These are phyloP conservation scores for Nilaparvata lugens DNA, from an alignment of 1,140 invertebrate species.

Conservation along the genomic window DNA sequence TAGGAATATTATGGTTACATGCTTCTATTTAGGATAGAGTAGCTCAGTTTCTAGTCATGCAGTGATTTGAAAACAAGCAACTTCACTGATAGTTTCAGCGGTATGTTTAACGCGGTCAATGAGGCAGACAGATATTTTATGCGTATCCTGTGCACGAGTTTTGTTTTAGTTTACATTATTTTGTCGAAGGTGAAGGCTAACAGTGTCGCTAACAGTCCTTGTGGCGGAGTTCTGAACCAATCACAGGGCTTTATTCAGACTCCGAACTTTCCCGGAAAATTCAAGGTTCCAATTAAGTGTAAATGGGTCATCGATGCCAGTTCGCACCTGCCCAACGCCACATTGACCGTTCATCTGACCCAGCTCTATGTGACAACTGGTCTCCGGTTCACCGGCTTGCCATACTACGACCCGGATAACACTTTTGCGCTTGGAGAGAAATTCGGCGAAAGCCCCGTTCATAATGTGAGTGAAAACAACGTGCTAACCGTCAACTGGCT, in stretches of 20 bases:
- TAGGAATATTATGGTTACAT: no score
- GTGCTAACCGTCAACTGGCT: constrained; percentile 56
- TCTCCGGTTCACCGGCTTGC: constrained; percentile 71
- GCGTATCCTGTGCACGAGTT: no score
- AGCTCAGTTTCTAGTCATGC: no score
- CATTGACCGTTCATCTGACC: constrained; percentile 75
- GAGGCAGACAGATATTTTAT: no score
- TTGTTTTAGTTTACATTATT: no score
- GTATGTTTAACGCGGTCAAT: no score
- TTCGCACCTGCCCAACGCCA: constrained; percentile 31
- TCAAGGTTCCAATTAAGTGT: constrained; percentile 69
- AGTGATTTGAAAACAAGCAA: no score
- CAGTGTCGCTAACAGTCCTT: constrained; percentile 28
- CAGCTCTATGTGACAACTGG: constrained; percentile 77
- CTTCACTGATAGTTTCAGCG: no score
- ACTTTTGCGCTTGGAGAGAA: constrained; percentile 14
- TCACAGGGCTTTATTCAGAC: constrained; percentile 62
- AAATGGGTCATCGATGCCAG: constrained; percentile 78
- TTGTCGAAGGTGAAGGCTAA: no score
- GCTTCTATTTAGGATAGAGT: no score
- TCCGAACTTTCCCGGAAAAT: constrained; percentile 70
- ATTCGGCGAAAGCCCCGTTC: constrained; percentile 2
- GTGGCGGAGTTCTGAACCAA: constrained; percentile 51
- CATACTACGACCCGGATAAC: constrained; percentile 58
- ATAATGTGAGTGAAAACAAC: constrained; percentile 35